These are phyloP conservation scores for Zalophus californianus DNA, from an alignment of 2,797 vertebrate genomes.

Conservation along the genomic window DNA sequence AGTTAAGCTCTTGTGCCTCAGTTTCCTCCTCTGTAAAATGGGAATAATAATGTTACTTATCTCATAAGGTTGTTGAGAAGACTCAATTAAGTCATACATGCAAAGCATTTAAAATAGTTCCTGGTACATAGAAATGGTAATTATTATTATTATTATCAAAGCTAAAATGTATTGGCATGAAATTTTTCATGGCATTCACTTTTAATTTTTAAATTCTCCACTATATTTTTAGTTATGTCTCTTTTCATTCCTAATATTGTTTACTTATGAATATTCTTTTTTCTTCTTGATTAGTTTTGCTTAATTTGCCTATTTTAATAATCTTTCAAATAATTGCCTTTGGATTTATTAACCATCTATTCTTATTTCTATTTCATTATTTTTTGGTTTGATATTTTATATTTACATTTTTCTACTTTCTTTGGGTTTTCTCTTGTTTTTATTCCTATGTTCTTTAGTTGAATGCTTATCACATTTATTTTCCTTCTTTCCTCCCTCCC, in stretches of 20 bases:
- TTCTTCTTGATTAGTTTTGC: not conserved
- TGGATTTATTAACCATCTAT: not conserved
- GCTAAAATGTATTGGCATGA: not conserved
- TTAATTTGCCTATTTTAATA: not conserved
- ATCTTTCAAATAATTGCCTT: constrained; percentile 39
- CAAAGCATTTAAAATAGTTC: not conserved
- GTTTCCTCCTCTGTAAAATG: not conserved
- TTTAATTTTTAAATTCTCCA: not conserved
- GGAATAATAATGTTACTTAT: not conserved
- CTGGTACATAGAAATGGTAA: not conserved
- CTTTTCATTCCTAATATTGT: not conserved
- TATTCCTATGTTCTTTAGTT: constrained; percentile 19
- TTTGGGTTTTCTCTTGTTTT: not conserved
- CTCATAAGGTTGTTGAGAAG: not conserved
- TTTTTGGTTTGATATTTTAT: constrained; percentile 7
- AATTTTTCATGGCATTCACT: not conserved
- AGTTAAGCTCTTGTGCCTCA: not conserved
- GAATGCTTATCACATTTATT: not conserved
- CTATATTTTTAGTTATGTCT: not conserved
- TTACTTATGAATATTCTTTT: constrained; percentile 15
- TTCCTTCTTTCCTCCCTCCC: not conserved
- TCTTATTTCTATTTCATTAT: not conserved
- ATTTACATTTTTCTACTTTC: constrained; percentile 1
- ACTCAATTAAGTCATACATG: not conserved
- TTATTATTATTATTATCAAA: not conserved